Evolutionary conservation across 1,140 invertebrate genomes (phyloP), one percentile per base, ranked within the genome.

Genomic region (Apis dorsata): DNA sequence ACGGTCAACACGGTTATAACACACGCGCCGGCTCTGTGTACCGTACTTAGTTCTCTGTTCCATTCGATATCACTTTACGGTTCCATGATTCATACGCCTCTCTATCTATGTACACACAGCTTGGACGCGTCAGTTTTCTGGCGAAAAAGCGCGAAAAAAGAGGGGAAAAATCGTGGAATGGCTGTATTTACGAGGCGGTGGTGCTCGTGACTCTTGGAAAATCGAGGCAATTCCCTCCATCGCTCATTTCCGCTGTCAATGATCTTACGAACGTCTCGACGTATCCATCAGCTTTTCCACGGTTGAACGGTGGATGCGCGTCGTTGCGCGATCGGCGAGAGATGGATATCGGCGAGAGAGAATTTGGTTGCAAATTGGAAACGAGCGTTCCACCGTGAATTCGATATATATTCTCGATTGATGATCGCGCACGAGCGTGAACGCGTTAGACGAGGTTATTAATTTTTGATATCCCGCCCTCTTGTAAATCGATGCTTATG

Each of bases 21-120:
- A 84, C 85, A 86, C 87, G 76, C 76, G 65, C 63, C 21, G 51
- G 73, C 57, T 53, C 24, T 9, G 75, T 77, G 84, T 69, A 87
- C 13, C 62, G 44, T 68, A 84, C 81, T 87, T 83, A 85, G 73
- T 88, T 34, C 82, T 87, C 87, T 85, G 80, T 84, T 88, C 83
- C 86, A 81, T 86, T 80, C 85, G 86, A 90, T 92, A 91, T 92
- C 89, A 89, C 89, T 92, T 93, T 90, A 91, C 83, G 87, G 86
- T 79, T 81, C 79, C 77, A 87, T 90, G 90, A 92, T 90, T 92
- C 91, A 92, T 91, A 86, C 24, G n/a, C 51, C 28, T 44, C 34
- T 24, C 62, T 63, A 63, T 63, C n/a, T 77, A 24, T 51, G 53
- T 15, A 49, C 68, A 34, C 66, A 49, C n/a, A 72, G 69, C 53